These are phyloP conservation scores for Tetranychus truncatus DNA, from an alignment of 2,888 invertebrate species.

Conservation along the genomic window DNA sequence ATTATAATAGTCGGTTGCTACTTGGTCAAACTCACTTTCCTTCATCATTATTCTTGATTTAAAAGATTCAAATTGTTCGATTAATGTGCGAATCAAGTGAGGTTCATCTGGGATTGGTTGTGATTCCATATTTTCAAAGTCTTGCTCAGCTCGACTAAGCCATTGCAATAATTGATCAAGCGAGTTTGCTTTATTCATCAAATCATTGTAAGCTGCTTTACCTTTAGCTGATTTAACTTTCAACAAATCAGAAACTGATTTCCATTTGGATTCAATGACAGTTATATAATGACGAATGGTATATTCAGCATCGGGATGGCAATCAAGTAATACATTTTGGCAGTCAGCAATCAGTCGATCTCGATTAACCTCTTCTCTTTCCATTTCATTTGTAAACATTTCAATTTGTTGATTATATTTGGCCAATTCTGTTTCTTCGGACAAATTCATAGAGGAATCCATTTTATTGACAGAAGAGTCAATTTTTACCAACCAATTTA, in stretches of 20 bases:
- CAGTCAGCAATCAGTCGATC: slow-evolving; percentile 8
- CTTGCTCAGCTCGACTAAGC: neutral
- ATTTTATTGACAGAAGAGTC: neutral
- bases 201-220: neutral
- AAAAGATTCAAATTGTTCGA: neutral
- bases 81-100: neutral
- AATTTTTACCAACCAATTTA: neutral
- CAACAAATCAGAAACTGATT: neutral
- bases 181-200: neutral
- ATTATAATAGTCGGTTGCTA: neutral
- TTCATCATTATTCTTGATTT: neutral
- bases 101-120: neutral
- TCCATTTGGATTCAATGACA: neutral
- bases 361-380: slow-evolving; percentile 32
- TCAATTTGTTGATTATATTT: neutral
- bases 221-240: neutral
- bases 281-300: neutral
- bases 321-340: slow-evolving; percentile 4
- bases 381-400: neutral
- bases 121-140: neutral
- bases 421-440: neutral
- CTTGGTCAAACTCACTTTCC: slow-evolving; percentile 50
- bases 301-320: neutral
- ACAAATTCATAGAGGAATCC: neutral
- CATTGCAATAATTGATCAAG: slow-evolving; percentile 5